Evolutionary conservation across 2,888 invertebrate genomes (phyloP), one percentile per base, ranked within the genome.

Genomic region (Orthosia gracilis): DNA sequence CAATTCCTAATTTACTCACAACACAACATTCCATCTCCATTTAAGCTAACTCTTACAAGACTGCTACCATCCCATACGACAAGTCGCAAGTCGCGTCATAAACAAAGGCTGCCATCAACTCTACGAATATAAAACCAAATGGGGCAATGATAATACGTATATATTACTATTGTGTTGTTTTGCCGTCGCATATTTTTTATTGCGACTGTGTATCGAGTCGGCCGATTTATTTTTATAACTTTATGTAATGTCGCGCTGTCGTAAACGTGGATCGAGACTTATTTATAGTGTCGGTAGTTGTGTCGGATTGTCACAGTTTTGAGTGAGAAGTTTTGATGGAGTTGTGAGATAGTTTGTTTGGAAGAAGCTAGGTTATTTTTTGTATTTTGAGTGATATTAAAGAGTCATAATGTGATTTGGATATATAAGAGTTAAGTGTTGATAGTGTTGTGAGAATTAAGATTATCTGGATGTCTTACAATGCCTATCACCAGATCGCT

Each of bases 71-170:
- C 45, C n/a, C 45, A 72, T 76, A 76, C 84, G 57, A 71, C 79
- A 80, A 68, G 76, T 70, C 73, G 74, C 65, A 76, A 83, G 75
- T 76, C 76, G 62, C 50, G 74, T 85, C 83, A 83, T 86, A 86
- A 86, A 86, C 62, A 74, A 78, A 69, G 73, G 84, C 86, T 73
- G 84, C 87, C 90, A 91, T 92, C 90, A 92, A 89, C 87, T 89
- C 87, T 84, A 87, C 86, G 82, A 88, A 91, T 89, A 92, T 94
- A 95, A 95, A 94, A 94, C 85, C 91, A 93, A 94, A 95, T 94
- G 94, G 89, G 76, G 90, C 95, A 92, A 93, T 93, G 87, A 93
- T 94, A 94, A 94, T 93, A 88, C 89, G 90, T 85, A 89, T 90
- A 90, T 90, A 91, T 91, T 88, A 91, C 89, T 91, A 89, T 88